Conservation (phyloP, 2,888 invertebrate species). For the Macropis europaea region DNA sequence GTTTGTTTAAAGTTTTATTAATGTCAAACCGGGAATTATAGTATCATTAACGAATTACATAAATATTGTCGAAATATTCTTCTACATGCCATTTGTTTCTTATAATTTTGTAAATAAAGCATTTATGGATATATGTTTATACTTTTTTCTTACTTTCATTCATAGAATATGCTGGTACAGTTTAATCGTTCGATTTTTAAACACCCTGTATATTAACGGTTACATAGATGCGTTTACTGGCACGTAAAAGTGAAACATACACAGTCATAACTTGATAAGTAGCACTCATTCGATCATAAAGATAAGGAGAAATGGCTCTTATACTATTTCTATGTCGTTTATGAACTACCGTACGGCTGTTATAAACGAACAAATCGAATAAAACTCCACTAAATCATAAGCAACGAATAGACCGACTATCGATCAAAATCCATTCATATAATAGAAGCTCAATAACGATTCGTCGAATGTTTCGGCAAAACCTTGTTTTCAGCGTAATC, state of each 20-base stretch:
- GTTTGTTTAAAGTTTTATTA: too few species aligned
- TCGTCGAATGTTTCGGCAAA: constrained; percentile 73
- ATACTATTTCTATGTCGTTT: constrained; percentile 38
- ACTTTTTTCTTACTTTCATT: too few species aligned
- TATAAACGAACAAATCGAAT: constrained; percentile 36
- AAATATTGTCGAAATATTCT: too few species aligned
- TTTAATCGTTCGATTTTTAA: too few species aligned
- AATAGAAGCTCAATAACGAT: constrained; percentile 47
- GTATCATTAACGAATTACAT: too few species aligned
- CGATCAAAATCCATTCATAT: constrained; percentile 33
- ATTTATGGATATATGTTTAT: background rate
- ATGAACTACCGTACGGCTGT: constrained; percentile 25
- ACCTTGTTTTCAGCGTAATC: constrained; percentile 56
- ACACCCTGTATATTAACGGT: constrained; percentile 17
- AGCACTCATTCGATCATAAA: constrained; percentile 46
- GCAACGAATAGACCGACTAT: constrained; percentile 43
- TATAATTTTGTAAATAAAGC: constrained; percentile 1
- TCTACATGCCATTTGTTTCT: too few species aligned
- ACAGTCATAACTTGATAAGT: constrained; percentile 37
- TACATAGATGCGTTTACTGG: constrained; percentile 31
- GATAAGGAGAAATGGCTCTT: constrained; percentile 42
- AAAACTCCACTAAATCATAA: constrained; percentile 49
- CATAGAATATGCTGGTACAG: too few species aligned
- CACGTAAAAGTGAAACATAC: constrained; percentile 38
- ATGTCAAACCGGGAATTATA: too few species aligned